Evolutionary conservation across 2,113 vertebrate species (phyloP).

Genomic region (Brienomyrus brachyistius): DNA sequence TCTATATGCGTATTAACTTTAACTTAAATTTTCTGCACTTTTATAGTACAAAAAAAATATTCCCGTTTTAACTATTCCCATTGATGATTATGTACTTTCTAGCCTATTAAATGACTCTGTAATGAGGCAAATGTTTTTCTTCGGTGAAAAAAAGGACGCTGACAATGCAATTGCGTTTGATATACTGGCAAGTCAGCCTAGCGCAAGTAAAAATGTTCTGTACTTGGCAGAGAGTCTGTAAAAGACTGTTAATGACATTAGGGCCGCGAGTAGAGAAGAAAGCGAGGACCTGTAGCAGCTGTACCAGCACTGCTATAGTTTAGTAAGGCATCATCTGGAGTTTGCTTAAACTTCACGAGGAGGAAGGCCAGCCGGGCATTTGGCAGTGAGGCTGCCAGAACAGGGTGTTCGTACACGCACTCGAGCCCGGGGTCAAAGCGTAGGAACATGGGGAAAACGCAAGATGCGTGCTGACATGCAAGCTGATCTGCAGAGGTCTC

Average conservation of each 20-base stretch:
- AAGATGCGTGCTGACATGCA: background rate
- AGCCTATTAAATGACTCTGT: background rate
- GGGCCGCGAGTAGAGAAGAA: background rate
- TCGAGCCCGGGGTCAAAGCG: background rate
- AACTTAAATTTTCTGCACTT: background rate
- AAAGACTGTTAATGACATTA: conserved; percentile 3
- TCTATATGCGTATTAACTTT: background rate
- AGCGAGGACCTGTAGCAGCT: background rate
- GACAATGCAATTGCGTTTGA: background rate
- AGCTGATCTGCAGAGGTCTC: background rate
- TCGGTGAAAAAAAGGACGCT: background rate
- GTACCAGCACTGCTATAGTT: background rate
- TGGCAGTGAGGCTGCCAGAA: background rate
- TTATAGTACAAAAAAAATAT: background rate
- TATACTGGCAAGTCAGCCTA: background rate
- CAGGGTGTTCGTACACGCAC: background rate
- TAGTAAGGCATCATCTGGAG: background rate
- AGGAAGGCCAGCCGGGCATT: background rate
- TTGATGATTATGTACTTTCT: background rate
- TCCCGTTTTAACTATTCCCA: background rate
- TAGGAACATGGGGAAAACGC: background rate
- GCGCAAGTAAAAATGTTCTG: background rate
- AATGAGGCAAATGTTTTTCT: background rate
- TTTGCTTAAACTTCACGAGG: conserved; percentile 9
- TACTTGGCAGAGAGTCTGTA: background rate